These are phyloP conservation scores for Crepidodera aurea DNA, from an alignment of 2,888 invertebrate genomes.

Conservation along the genomic window DNA sequence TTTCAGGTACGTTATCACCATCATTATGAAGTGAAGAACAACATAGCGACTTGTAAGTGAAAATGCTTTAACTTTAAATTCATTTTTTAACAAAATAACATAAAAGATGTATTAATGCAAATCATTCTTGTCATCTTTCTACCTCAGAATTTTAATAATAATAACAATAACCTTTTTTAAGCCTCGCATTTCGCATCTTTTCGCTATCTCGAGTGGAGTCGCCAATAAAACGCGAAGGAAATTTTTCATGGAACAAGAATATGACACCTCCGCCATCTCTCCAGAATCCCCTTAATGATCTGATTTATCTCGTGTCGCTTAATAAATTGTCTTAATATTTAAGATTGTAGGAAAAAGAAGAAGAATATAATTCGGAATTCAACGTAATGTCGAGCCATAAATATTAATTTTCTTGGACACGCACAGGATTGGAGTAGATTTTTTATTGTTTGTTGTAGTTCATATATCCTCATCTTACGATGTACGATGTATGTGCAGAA, in stretches of 20 bases:
- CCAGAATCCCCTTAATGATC: slow-evolving; percentile 25
- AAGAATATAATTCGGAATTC: slow-evolving; percentile 32
- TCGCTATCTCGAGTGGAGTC: neutral
- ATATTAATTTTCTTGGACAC: slow-evolving; percentile 36
- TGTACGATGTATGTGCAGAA: too few relatives aligned
- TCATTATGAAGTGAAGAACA: too few relatives aligned
- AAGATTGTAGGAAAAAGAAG: slow-evolving; percentile 29
- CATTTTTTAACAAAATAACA: too few relatives aligned
- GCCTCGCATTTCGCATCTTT: slow-evolving; percentile 14
- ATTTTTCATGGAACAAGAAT: slow-evolving; percentile 24
- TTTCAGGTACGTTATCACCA: neutral
- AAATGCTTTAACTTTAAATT: too few relatives aligned
- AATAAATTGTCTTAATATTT: slow-evolving; percentile 36
- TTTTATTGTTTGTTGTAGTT: too few relatives aligned
- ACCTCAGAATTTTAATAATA: neutral
- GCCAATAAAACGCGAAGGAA: slow-evolving; percentile 17
- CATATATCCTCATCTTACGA: too few relatives aligned
- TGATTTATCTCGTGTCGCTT: slow-evolving; percentile 33
- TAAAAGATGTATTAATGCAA: too few relatives aligned
- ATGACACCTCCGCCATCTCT: slow-evolving; percentile 27
- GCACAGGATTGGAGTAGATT: neutral
- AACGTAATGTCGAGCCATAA: slow-evolving; percentile 32
- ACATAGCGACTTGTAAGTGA: too few relatives aligned
- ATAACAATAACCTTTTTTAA: neutral
- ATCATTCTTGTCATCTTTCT: too few relatives aligned